These are phyloP conservation scores for Drosophila persimilis DNA, from an alignment of 1,140 invertebrate genomes.

Conservation along the genomic window DNA sequence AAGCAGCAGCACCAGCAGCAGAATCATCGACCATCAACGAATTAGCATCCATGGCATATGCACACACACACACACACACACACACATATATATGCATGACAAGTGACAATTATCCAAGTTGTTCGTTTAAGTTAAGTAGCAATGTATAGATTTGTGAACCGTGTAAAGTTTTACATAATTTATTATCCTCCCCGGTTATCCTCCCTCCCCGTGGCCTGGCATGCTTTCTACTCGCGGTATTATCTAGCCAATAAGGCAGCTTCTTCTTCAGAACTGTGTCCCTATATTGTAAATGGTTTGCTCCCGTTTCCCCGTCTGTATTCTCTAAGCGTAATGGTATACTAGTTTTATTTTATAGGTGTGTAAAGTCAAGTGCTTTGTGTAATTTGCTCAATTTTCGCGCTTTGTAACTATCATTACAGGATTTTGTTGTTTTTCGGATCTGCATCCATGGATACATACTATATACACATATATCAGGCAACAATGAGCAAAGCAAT, in stretches of 20 bases:
- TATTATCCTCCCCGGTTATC: conserved; percentile 12
- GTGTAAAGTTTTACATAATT: conserved; percentile 49
- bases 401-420: conserved; percentile 69
- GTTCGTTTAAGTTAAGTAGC: conserved; percentile 53
- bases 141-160: conserved; percentile 55
- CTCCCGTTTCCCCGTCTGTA: conserved; percentile 34
- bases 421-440: conserved; percentile 33
- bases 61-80: neutral
- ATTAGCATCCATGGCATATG: conserved; percentile 31
- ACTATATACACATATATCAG: conserved; percentile 10
- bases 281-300: conserved; percentile 60
- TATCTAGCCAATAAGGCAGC: conserved; percentile 35
- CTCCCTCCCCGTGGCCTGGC: neutral
- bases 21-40: conserved; percentile 61
- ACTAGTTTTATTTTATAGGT: conserved; percentile 32
- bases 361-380: conserved; percentile 66
- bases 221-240: conserved; percentile 37
- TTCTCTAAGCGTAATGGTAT: conserved; percentile 31
- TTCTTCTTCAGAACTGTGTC: conserved; percentile 3
- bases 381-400: conserved; percentile 78
- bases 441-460: conserved; percentile 15
- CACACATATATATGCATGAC: conserved; percentile 38
- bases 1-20: conserved; percentile 59
- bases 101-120: conserved; percentile 48
- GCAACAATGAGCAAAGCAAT: conserved; percentile 68